Base-by-base conservation (phyloP, 2,797 vertebrate genomes). In the Alosa sapidissima region DNA sequence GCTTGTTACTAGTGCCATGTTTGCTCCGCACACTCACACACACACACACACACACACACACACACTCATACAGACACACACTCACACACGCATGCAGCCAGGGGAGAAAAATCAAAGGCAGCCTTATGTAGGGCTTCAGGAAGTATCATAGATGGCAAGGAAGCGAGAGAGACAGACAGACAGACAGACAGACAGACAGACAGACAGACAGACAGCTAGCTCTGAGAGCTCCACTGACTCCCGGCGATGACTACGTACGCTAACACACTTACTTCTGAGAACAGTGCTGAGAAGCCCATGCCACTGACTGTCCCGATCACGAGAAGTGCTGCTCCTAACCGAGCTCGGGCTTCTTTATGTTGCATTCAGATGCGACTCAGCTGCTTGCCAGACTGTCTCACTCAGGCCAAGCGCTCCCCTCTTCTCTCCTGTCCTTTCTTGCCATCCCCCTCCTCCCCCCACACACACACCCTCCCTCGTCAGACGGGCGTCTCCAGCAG, bases 1-100 rank as follows among this genome's bases (percentile, higher is more conserved):
- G 82, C 84, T 88, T 87, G 89, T 91, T 89, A 91, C 86, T 2
- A 28, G 21, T n/a, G 84, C 47, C 11, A 10, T 41, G 58, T 54
- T 52, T 81, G 33, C 10, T 28, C 2, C 65, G 14, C 33, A 72
- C 62, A 28, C 62, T 28, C 62, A 28, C 65, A 13, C 65, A 41
- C 24, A 28, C 62, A 65, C 62, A 28, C 65, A 13, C 65, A 41
- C 33, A 72, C 65, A 65, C 60, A 65, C 60, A 65, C 60, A 65
- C 62, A 65, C 24, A 65, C 24, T 24, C 62, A 33, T 8, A 65
- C n/a, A 65, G 21, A 62, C 60, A 68, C 62, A 68, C 24, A 68
- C 62, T 10, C 62, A 14, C 24, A 68, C 65, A 68, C 24, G 45
- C 28, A 14, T 41, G 72, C 72, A 78, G 72, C 16, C 72, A 78